phyloP scores from a whole-genome alignment of 2,113 vertebrate species.

The Gymnobelideus leadbeateri region DNA sequence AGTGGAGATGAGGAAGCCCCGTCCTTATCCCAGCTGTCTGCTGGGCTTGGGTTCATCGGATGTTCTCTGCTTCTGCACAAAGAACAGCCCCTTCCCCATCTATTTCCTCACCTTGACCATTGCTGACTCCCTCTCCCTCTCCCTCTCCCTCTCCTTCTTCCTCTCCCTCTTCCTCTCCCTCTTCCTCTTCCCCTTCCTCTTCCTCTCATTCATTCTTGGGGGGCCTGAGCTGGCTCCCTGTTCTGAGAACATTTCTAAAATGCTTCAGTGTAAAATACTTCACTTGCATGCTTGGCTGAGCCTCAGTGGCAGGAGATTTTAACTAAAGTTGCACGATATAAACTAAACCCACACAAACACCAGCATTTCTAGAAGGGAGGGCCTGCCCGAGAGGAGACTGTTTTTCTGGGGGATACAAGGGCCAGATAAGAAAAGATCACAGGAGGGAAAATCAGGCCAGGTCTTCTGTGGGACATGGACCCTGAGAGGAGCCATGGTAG shows the following conservation, averaged over 20 bases:
- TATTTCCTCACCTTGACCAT: conserved; percentile 79
- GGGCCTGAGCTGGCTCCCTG: rapidly evolving
- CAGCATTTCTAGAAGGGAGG: no score
- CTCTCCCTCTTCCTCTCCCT: conserved; percentile 70
- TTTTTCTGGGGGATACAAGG: background rate
- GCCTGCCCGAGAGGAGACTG: background rate
- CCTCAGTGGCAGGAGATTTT: background rate
- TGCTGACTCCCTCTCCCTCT: conserved; percentile 65
- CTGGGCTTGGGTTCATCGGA: conserved; percentile 73
- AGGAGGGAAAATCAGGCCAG: background rate
- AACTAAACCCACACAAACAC: no score
- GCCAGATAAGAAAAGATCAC: no score
- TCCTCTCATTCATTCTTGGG: conserved; percentile 39
- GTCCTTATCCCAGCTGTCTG: conserved; percentile 54
- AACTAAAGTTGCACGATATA: no score
- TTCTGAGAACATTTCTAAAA: rapidly evolving
- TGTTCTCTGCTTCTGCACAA: conserved; percentile 74
- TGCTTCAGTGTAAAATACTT: background rate
- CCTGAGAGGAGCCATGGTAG: background rate
- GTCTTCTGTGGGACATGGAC: background rate
- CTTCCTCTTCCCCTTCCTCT: conserved; percentile 73
- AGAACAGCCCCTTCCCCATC: conserved; percentile 71
- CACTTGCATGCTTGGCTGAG: background rate
- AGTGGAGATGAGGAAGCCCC: no score
- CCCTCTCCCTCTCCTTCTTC: conserved; percentile 74